These are phyloP conservation scores for Whitmania pigra DNA, from an alignment of 1,140 invertebrate species.

Conservation along the genomic window DNA sequence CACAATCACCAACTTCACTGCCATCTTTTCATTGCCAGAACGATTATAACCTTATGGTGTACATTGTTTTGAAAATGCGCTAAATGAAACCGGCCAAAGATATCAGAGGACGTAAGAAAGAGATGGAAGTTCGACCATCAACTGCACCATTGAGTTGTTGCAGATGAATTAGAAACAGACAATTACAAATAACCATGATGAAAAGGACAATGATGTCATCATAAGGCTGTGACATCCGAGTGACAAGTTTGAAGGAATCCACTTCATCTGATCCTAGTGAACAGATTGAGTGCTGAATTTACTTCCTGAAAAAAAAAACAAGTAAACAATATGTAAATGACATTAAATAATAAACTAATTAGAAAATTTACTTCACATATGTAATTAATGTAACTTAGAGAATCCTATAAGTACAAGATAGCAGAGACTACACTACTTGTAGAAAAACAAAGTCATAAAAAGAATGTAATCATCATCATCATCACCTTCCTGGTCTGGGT, in stretches of 20 bases:
- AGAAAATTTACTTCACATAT: not conserved
- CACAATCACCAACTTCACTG: not conserved
- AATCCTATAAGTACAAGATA: not conserved
- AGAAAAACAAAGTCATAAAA: not conserved
- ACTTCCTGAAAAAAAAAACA: slow-evolving; percentile 57
- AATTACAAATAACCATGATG: not conserved
- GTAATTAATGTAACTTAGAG: too few relatives aligned
- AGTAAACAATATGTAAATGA: not conserved
- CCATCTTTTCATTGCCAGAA: not conserved
- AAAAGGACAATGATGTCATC: not conserved
- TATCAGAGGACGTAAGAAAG: too few relatives aligned
- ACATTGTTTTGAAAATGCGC: too few relatives aligned
- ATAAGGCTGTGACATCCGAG: not conserved
- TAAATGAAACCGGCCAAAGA: too few relatives aligned
- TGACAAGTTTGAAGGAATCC: not conserved
- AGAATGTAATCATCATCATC: not conserved
- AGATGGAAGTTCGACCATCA: too few relatives aligned
- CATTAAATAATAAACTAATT: not conserved
- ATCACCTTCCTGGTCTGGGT: slow-evolving; percentile 57
- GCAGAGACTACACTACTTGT: not conserved
- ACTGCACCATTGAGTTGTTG: too few relatives aligned
- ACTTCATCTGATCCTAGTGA: slow-evolving; percentile 63
- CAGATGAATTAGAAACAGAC: too few relatives aligned
- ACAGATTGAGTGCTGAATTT: slow-evolving; percentile 90
- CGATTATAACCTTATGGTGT: too few relatives aligned